Evolutionary conservation across 2,797 vertebrate species (phyloP).

Genomic region (Dromococcyx pavoninus): DNA sequence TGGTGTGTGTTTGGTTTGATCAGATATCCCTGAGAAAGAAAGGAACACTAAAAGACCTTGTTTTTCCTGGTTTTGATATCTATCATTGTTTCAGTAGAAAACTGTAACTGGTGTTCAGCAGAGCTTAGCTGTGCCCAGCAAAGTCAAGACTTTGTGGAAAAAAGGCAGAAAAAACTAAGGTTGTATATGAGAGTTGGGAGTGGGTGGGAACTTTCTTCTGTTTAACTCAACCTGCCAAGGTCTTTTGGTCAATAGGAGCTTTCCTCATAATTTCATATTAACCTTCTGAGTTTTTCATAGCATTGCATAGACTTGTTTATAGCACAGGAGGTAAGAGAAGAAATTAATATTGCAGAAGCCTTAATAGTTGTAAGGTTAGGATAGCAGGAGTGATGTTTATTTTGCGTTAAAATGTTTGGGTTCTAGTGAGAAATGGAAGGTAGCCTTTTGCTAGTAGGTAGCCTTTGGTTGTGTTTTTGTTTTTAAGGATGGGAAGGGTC

Average conservation of each 20-base stretch:
- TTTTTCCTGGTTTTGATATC: neutral
- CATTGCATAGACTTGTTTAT: neutral
- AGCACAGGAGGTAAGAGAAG: neutral
- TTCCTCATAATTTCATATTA: neutral
- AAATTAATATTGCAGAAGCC: neutral
- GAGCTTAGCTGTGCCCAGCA: neutral
- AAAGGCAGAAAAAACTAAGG: neutral
- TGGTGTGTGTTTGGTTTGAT: neutral
- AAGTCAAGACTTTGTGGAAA: neutral
- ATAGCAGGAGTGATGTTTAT: neutral
- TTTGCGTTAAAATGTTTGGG: neutral
- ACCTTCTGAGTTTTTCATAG: neutral
- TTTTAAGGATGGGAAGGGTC: neutral
- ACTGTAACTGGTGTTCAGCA: neutral
- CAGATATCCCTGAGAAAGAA: neutral
- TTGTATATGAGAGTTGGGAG: accelerated
- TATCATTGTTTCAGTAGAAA: neutral
- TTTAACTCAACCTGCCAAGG: neutral
- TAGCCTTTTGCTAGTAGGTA: neutral
- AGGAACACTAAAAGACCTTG: accelerated
- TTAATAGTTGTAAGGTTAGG: neutral
- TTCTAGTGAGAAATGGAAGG: neutral
- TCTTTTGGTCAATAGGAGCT: neutral
- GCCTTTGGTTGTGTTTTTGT: neutral
- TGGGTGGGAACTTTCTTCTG: neutral